phyloP scores from a whole-genome alignment of 2,888 invertebrate species.

The Trissonchulus sp. region DNA sequence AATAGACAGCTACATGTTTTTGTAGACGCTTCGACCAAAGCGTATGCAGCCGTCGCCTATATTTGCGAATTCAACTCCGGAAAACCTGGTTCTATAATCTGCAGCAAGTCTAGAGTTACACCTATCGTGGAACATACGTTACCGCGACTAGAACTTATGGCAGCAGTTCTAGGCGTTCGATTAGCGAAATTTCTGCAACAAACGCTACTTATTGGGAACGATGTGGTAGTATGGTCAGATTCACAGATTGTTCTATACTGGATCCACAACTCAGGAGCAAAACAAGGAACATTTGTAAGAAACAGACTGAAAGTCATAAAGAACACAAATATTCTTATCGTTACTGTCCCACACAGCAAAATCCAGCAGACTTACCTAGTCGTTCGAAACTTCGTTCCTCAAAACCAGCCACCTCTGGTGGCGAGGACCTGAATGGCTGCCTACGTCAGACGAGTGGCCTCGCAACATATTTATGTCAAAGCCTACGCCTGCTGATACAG shows the following conservation, averaged over 20 bases:
- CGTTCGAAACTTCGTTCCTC: not conserved
- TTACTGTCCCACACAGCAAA: not conserved
- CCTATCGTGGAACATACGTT: not conserved
- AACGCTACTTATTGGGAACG: not conserved
- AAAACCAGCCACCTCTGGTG: constrained; percentile 6
- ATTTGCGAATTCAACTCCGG: not conserved
- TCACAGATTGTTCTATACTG: constrained; percentile 1
- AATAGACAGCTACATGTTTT: constrained; percentile 24
- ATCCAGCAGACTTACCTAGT: no score
- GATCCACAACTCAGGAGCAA: not conserved
- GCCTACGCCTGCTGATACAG: no score
- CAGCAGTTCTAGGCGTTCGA: constrained; percentile 5
- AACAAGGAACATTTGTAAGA: no score
- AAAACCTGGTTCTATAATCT: not conserved
- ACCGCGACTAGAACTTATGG: constrained; percentile 17
- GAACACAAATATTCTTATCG: not conserved
- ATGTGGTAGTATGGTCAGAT: constrained; percentile 12
- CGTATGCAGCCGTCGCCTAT: constrained; percentile 6
- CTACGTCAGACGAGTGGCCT: not conserved
- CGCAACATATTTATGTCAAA: not conserved
- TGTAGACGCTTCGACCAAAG: not conserved
- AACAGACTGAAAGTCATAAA: constrained; percentile 3
- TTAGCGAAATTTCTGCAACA: not conserved
- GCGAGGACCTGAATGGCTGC: constrained; percentile 12
- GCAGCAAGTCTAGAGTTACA: not conserved